phyloP scores from a whole-genome alignment of 2,888 invertebrate genomes.

The Hanleya hanleyi region DNA sequence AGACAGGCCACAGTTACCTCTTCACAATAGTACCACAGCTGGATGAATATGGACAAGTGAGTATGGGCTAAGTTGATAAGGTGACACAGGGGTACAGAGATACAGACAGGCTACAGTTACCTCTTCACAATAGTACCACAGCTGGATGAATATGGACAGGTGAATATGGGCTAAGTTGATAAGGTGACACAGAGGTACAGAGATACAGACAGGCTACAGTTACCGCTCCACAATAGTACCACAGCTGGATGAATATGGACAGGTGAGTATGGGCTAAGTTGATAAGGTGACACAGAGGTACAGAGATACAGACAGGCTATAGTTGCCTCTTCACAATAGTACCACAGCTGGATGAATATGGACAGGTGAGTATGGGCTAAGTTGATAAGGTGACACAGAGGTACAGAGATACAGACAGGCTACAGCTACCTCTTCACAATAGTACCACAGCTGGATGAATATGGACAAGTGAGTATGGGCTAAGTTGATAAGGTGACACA shows the following conservation, averaged over 20 bases:
- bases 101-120: conserved; percentile 49
- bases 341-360: conserved; percentile 36
- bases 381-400: no score
- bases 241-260: conserved; percentile 25
- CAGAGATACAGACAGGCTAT: conserved; percentile 52
- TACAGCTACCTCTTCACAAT: conserved; percentile 57
- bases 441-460: conserved; percentile 36
- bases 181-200: no score
- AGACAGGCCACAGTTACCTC: conserved; percentile 51
- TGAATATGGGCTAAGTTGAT: no score
- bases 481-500: no score
- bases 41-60: conserved; percentile 25
- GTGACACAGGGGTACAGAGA: conserved; percentile 48
- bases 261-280: no score
- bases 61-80: no score
- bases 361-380: no score
- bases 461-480: conserved; percentile 25
- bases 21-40: conserved; percentile 50
- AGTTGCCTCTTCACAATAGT: conserved; percentile 54
- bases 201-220: conserved; percentile 50
- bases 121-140: conserved; percentile 54
- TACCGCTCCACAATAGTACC: conserved; percentile 58
- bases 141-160: conserved; percentile 27
- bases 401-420: conserved; percentile 51
- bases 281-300: no score